Base-by-base conservation (phyloP, 2,888 invertebrate genomes). In the Cephalotes varians region DNA sequence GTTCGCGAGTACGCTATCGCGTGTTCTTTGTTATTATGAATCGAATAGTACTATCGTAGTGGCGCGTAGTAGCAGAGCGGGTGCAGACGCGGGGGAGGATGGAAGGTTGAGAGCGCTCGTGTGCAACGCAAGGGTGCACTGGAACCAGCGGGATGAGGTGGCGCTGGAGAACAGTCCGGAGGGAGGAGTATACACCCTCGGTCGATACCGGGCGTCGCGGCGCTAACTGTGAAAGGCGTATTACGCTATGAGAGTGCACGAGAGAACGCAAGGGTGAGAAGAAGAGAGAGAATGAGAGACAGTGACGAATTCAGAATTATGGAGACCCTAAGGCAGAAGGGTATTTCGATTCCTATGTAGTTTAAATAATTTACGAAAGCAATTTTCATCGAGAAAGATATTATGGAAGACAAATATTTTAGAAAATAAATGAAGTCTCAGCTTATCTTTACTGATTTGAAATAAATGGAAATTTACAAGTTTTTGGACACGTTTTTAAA, bases 141-240 rank as follows among this genome's bases (percentile, higher is more conserved):
- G 67, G 67, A 72, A 82, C 81, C 65, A 83, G 85, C 83, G 83
- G 71, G 49, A 65, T 79, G 83, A 79, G 82, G 73, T 82, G 84
- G 73, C 34, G 83, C 67, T 40, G 69, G 83, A 76, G 76, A 34
- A 81, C 15, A 74, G 69, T 76, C 60, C 56, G 67, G 79, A 64
- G 85, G 47, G 71, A 85, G 85, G 81, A 71, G 83, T 47, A 69
- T 65, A 76, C 69, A 56, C 88, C 71, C 87, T 89, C 90, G 92
- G 91, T 92, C 92, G 92, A 92, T 92, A 92, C 90, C 83, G 69
- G 31, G 89, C 91, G 86, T 82, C 90, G 91, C 88, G 91, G 92
- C 89, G 91, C 90, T 89, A 85, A 88, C 91, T 85, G 87, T 86
- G 90, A 87, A 90, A 88, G 88, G 85, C 86, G 86, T 86, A 86